Conservation (phyloP, 2,888 invertebrate species). For the Dasysyrphus albostriatus region DNA sequence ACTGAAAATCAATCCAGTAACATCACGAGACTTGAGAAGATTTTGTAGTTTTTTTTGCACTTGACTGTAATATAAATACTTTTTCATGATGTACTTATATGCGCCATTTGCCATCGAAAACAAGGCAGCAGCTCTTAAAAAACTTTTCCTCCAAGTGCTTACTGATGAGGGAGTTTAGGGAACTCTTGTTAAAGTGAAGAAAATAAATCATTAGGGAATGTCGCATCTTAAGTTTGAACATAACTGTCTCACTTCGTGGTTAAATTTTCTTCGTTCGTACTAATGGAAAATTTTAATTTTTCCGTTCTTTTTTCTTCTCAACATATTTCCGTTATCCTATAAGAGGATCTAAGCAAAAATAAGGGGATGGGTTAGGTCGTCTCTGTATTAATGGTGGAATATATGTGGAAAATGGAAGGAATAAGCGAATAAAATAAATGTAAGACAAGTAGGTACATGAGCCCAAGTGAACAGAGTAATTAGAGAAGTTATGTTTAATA, state of each 20-base stretch:
- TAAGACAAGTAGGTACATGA: neutral
- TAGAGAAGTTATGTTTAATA: neutral
- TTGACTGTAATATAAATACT: neutral
- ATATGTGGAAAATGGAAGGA: neutral
- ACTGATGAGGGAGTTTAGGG: slow-evolving; percentile 37
- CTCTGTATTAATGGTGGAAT: neutral
- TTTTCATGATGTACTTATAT: slow-evolving; percentile 21
- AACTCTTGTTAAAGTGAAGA: slow-evolving; percentile 29
- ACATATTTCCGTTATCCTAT: slow-evolving; percentile 5
- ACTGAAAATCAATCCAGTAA: too few species aligned
- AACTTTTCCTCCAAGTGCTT: slow-evolving; percentile 25
- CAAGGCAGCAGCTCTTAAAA: slow-evolving; percentile 18
- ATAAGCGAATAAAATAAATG: slow-evolving; percentile 4
- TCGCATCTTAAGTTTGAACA: slow-evolving; percentile 31
- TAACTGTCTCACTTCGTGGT: slow-evolving; percentile 28
- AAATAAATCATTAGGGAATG: slow-evolving; percentile 37
- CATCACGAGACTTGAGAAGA: neutral
- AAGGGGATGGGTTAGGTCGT: neutral
- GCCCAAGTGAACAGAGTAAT: neutral
- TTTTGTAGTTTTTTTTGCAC: neutral
- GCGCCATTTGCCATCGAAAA: slow-evolving; percentile 24
- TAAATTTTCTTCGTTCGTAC: slow-evolving; percentile 21
- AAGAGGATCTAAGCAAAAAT: neutral
- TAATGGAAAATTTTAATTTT: slow-evolving; percentile 39
- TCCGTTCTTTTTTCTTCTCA: neutral